Evolutionary conservation across 2,797 vertebrate genomes (phyloP).

Genomic region (Mormyrops attenuatus): DNA sequence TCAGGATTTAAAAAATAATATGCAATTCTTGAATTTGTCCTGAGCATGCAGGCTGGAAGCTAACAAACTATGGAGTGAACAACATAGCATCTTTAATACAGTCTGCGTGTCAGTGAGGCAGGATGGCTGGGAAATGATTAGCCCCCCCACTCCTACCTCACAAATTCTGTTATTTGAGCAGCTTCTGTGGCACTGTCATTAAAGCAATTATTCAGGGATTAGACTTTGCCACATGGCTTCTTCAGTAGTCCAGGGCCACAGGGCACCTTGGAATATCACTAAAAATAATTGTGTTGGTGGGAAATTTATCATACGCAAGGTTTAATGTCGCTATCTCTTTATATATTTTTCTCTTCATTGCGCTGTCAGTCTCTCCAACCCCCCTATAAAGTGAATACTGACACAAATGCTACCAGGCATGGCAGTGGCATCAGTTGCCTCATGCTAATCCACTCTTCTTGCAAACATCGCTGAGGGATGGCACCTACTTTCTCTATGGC

Average conservation of each 20-base stretch:
- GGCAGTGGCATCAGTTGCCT: background rate
- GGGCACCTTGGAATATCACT: slow-evolving; percentile 21
- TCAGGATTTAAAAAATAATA: background rate
- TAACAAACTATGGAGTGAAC: background rate
- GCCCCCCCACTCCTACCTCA: background rate
- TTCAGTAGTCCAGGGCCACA: slow-evolving; percentile 28
- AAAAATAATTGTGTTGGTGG: slow-evolving; percentile 11
- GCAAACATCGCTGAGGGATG: background rate
- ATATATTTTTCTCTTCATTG: background rate
- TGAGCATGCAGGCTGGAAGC: background rate
- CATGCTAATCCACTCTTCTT: background rate
- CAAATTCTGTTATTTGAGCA: background rate
- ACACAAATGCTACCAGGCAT: background rate
- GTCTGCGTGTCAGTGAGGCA: background rate
- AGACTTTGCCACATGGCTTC: slow-evolving; percentile 26
- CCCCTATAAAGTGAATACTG: background rate
- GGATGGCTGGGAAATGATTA: background rate
- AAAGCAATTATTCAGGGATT: slow-evolving; percentile 41
- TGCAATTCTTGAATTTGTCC: background rate
- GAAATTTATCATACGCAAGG: background rate
- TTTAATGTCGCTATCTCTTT: background rate
- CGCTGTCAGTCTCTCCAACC: background rate
- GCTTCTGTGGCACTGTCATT: slow-evolving; percentile 26
- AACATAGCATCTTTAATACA: background rate
- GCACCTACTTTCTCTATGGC: background rate